Percentiles rank a stretch among this genome's conserved stretches.
Conservation (phyloP, 2,113 vertebrate genomes). For the Erinaceus europaeus region DNA sequence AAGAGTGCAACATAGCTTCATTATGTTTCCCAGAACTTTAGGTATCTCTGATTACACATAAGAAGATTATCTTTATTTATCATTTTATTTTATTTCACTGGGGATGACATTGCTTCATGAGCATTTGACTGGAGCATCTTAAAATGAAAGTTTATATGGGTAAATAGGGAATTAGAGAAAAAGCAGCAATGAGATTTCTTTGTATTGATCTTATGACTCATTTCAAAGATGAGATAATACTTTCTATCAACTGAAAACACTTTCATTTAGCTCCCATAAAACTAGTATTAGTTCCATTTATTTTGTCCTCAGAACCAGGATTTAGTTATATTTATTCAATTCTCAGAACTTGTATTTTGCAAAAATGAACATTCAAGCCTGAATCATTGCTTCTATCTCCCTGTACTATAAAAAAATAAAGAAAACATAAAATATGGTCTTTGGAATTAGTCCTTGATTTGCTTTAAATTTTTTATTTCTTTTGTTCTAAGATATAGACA, state of each 20-base stretch:
- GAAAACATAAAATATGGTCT: not conserved
- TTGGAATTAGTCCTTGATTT: not conserved
- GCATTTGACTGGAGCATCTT: slow-evolving; percentile 19
- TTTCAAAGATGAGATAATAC: slow-evolving; percentile 61
- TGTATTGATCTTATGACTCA: slow-evolving; percentile 65
- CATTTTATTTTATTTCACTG: slow-evolving; percentile 38
- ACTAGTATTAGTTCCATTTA: slow-evolving; percentile 61
- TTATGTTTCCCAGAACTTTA: slow-evolving; percentile 1
- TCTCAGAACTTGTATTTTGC: slow-evolving; percentile 48
- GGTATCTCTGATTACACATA: not conserved
- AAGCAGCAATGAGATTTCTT: slow-evolving; percentile 49
- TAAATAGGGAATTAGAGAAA: slow-evolving; percentile 51
- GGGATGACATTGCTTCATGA: slow-evolving; percentile 24
- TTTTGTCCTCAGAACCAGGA: slow-evolving; percentile 45
- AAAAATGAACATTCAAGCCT: slow-evolving; percentile 39
- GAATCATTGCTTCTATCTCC: slow-evolving; percentile 35
- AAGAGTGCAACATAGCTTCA: not conserved
- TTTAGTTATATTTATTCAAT: slow-evolving; percentile 62
- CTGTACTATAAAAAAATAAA: slow-evolving; percentile 22
- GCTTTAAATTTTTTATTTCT: not conserved
- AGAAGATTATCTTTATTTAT: slow-evolving; percentile 38
- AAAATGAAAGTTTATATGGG: slow-evolving; percentile 51
- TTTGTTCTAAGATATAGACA: not conserved
- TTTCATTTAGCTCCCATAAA: slow-evolving; percentile 53
- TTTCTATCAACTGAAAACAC: slow-evolving; percentile 54